Base-by-base conservation (phyloP, 2,113 vertebrate genomes). In the Ivindomyrus marchei region DNA sequence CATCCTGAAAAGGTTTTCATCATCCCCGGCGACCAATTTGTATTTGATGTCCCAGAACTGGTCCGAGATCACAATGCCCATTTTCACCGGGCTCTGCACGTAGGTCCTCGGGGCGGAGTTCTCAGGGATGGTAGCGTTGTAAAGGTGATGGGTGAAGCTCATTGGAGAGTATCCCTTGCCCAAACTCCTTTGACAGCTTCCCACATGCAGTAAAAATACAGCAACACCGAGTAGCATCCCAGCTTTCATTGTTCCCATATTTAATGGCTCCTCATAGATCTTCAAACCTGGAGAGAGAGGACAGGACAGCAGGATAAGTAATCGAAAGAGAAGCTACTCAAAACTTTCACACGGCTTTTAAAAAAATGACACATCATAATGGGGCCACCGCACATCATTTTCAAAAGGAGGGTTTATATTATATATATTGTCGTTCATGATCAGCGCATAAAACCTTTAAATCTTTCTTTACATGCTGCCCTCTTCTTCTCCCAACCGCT, bases 91-190 rank as follows among this genome's bases (percentile, higher is more conserved):
- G 45, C 96, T 98, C 88, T 98, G 96, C 21, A 97, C 94, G 0
- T 98, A 99, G 19, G 98, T 98, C 94, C 97, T 97, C 1, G 98
- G 98, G 42, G 97, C 96, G 17, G 98, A 98, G 94, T 99, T 99
- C 93, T 99, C 98, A 0, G 97, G 96, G 95, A 99, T 98, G 87
- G 96, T 97, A 58, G 95, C 94, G n/a, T 99, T 98, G 94, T 99
- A 99, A 88, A 98, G 95, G 58, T 96, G 94, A 89, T 98, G 96
- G 0, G 98, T 98, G 94, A 99, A 99, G 92, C 93, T 96, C 80
- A 97, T 91, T 0, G 95, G 94, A 49, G 96, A 96, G 91, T 93
- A 90, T 91, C 94, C 92, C 89, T 97, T 97, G 90, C 94, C 95
- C 50, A 91, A 90, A 89, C 50, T 93, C 0, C 92, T 94, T 6